phyloP scores from a whole-genome alignment of 2,888 invertebrate species.

The Seira musarum region DNA sequence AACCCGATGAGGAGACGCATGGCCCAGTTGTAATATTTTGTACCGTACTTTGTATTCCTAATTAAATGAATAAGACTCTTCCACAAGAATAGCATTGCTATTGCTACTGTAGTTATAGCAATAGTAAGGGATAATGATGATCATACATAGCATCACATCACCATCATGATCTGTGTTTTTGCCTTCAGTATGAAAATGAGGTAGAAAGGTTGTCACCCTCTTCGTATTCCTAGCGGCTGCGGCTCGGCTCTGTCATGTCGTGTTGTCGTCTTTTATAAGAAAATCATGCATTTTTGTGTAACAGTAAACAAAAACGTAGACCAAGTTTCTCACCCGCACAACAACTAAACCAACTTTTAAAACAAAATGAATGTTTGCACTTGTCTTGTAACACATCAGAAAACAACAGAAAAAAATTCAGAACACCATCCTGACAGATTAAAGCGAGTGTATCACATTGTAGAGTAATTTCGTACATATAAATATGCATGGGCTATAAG shows the following conservation, averaged over 20 bases:
- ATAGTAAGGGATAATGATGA: conserved; percentile 15
- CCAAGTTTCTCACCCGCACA: conserved; percentile 17
- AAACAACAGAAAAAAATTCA: conserved; percentile 2
- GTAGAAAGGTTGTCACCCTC: conserved; percentile 63
- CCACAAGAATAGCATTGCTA: too few species aligned
- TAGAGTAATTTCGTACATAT: not conserved
- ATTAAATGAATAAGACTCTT: not conserved
- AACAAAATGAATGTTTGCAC: conserved; percentile 6
- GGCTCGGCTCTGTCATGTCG: too few species aligned
- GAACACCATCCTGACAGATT: not conserved
- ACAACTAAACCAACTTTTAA: not conserved
- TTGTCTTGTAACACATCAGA: conserved; percentile 11
- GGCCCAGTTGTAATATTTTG: not conserved
- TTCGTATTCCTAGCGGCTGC: conserved; percentile 45
- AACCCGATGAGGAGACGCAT: not conserved
- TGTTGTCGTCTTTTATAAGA: not conserved
- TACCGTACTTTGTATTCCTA: conserved; percentile 10
- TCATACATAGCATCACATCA: too few species aligned
- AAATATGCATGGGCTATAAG: not conserved
- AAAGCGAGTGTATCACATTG: too few species aligned
- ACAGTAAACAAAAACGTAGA: not conserved
- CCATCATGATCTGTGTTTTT: conserved; percentile 40
- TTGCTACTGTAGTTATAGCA: too few species aligned
- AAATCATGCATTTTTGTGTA: conserved; percentile 9
- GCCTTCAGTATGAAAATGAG: conserved; percentile 60